Percentiles rank a stretch among this genome's conserved stretches.
Conservation (phyloP, 2,797 vertebrate species). For the Periophthalmus magnuspinnatus region DNA sequence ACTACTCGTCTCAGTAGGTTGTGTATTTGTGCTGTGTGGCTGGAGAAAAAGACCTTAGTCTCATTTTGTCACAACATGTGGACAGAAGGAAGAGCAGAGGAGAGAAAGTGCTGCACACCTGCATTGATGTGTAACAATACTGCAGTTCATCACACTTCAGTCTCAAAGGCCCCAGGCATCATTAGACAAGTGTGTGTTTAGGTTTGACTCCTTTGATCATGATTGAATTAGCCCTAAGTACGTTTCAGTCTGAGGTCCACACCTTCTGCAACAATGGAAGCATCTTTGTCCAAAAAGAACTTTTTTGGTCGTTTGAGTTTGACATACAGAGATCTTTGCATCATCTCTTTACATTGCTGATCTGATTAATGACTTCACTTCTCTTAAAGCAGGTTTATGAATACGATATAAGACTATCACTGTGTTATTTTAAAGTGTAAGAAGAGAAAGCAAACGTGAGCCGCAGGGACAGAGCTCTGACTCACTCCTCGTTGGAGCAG, state of each 20-base stretch:
- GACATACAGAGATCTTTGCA: not conserved
- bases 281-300: slow-evolving; percentile 13
- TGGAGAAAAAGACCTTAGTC: slow-evolving; percentile 61
- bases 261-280: slow-evolving; percentile 33
- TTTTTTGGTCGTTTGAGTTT: not conserved
- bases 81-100: slow-evolving; percentile 16
- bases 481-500: slow-evolving; percentile 39
- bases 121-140: slow-evolving; percentile 58
- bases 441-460: not conserved
- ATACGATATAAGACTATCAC: too few species aligned
- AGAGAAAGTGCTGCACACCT: slow-evolving; percentile 66
- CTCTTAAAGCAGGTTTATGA: too few species aligned
- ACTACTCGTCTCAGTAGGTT: not conserved
- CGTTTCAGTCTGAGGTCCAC: slow-evolving; percentile 19
- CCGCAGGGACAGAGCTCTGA: slow-evolving; percentile 13
- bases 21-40: slow-evolving; percentile 17
- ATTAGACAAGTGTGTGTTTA: slow-evolving; percentile 20
- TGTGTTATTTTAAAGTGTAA: too few species aligned
- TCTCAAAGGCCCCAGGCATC: slow-evolving; percentile 38
- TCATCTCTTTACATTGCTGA: slow-evolving; percentile 16
- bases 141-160: slow-evolving; percentile 42
- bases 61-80: slow-evolving; percentile 69
- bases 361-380: slow-evolving; percentile 61
- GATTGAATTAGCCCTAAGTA: slow-evolving; percentile 13
- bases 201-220: slow-evolving; percentile 55